Evolutionary conservation across 2,797 vertebrate species (phyloP), one percentile per base, ranked within the genome.

Genomic region (Premnoplex brunnescens): DNA sequence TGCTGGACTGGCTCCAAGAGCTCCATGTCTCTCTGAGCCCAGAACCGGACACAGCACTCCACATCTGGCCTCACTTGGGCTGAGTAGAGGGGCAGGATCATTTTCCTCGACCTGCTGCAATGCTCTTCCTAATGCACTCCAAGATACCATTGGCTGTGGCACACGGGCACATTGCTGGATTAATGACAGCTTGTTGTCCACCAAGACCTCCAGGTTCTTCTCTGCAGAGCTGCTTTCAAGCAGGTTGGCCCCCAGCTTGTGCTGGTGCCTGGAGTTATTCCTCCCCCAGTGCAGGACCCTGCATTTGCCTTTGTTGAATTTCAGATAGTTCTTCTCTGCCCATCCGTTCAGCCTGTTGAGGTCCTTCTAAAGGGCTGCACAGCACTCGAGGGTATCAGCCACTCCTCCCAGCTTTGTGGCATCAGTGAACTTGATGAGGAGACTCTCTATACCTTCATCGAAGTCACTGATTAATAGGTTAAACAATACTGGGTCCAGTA

Each of bases 31-130:
- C 19, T 66, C 4, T 36, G 7, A 58, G 44, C n/a, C 16, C 39
- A 59, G 46, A 78, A 66, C 0, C 2, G 34, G 30, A 66, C 27
- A 41, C 39, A 5, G 46, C 18, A 28, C 18, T 12, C 2, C 34
- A 66, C 34, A 78, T 28, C 1, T 0, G 1, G 1, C 54, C 30
- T 90, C 30, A 41, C 7, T 32, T 8, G 10, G 7, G 19, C 22
- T 46, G 39, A 72, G 9, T 10, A 23, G 3, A 64, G 26, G 18
- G 41, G 14, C n/a, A 79, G 27, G 27, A 55, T 32, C 51, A 20
- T 5, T 4, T 64, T 14, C 17, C 20, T 64, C 0, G 0, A 2
- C 18, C 30, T 21, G 15, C 26, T 52, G 26, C 14, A 36, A 6
- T 36, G 39, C 5, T 28, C 1, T 27, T 36, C 30, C 52, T 59